phyloP scores from a whole-genome alignment of 2,113 vertebrate species.

The Syrmaticus mikado region DNA sequence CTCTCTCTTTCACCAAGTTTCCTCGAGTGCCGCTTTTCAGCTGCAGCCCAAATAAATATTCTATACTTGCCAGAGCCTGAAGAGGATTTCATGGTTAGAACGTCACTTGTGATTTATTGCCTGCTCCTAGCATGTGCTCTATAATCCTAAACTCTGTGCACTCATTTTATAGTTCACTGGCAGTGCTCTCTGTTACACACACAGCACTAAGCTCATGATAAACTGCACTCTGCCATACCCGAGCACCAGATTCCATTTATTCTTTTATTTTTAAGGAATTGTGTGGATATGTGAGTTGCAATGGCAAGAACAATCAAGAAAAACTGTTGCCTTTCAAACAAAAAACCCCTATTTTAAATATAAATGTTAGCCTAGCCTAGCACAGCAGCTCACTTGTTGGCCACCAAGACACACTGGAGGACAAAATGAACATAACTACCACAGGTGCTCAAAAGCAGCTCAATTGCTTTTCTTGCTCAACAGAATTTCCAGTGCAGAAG shows the following conservation, averaged over 20 bases:
- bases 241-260: background rate
- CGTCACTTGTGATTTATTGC: constrained; percentile 56
- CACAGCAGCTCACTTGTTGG: background rate
- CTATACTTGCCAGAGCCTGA: background rate
- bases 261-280: background rate
- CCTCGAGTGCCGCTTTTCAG: background rate
- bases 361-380: background rate
- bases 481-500: background rate
- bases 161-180: constrained; percentile 18
- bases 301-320: background rate
- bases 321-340: background rate
- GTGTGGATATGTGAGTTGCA: background rate
- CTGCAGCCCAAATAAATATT: constrained; percentile 20
- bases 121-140: constrained; percentile 12
- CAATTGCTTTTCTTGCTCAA: background rate
- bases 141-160: background rate
- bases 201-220: background rate
- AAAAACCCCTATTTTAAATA: background rate
- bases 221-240: background rate
- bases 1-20: constrained; percentile 1
- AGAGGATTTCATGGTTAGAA: constrained; percentile 56
- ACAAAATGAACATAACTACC: background rate
- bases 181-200: background rate
- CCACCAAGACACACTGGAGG: background rate
- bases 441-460: background rate